Evolutionary conservation across 2,113 vertebrate species (phyloP), one percentile per base, ranked within the genome.

Genomic region (Camelus bactrianus): DNA sequence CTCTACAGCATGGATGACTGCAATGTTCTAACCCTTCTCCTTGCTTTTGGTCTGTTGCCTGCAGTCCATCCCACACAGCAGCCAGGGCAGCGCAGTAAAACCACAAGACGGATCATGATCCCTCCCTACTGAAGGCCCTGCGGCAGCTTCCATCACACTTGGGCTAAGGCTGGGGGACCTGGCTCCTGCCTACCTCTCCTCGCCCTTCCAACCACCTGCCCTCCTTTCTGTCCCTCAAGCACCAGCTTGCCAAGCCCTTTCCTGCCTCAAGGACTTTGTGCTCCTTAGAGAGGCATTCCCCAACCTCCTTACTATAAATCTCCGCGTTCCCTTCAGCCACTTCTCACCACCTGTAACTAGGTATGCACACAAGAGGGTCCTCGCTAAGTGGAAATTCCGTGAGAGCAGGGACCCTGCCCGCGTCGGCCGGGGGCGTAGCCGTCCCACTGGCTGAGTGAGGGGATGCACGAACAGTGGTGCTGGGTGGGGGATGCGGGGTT

Each of bases 311-410:
- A 6, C 69, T 62, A 5, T 15, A 54, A 70, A 19, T 17, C 62
- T n/a, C 15, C 0, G 5, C 0, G 5, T 26, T 19, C n/a, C 35
- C 32, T 42, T 32, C 4, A 0, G 15, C 16, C 6, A 3, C 85
- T 38, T 38, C 15, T 48, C 50, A 20, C 24, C 20, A 32, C 60
- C 84, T 38, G 6, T 22, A 42, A 64, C 14, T 38, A 52, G 67
- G 35, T 4, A 35, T 13, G 15, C 22, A 24, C 8, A 5, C 26
- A 30, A 3, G 13, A 22, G 17, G 3, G 65, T 30, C 75, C n/a
- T 56, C 1, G 0, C 69, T 60, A 60, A 69, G 42, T 14, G 13
- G 35, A 64, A 81, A 50, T 80, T 73, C 46, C 16, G 0, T 15
- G 90, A 84, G 30, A 42, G 60, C 48, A 14, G 14, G 26, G 76